Base-by-base conservation (phyloP, 2,888 invertebrate genomes). In the Drosophila seclusa region DNA sequence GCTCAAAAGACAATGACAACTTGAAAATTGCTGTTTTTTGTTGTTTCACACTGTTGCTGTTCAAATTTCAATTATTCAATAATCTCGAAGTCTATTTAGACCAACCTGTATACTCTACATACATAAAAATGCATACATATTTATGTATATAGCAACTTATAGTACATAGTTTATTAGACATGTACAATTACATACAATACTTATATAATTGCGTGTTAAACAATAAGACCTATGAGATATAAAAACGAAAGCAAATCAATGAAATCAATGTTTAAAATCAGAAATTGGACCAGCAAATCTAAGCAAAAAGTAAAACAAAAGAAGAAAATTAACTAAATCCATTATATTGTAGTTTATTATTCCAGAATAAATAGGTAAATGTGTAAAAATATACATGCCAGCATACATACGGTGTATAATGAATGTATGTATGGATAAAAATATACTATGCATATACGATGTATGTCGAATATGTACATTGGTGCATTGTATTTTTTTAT, bases 241-340 rank as follows among this genome's bases (percentile, higher is more conserved):
- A 57, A 36, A 38, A 52, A 62, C 21, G 48, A 70, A 76, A 73
- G 54, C 34, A 68, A 85, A 88, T 75, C 68, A 87, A 79, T 73
- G 52, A 72, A 83, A 77, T 68, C 48, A 31, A 74, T 63, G 63
- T 75, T 89, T 61, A 53, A 57, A 81, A 79, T 82, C 73, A 69
- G 60, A 78, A 84, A 90, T 88, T 80, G 90, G 85, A 85, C 85
- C 85, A 85, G 80, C 73, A 64, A 77, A 68, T 32, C 45, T 57
- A 58, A 70, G 50, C 45, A 55, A 72, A 62, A 52, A 48, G 24
- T n/a, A 42, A 50, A 61, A 27, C n/a, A 59, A 74, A 69, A 24
- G 16, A 7, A 16, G 40, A 59, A 57, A 64, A 71, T 48, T 54
- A 65, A 68, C 42, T 45, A n/a, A 55, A 72, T 63, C 13, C 52